Evolutionary conservation across 2,888 invertebrate species (phyloP).

Genomic region (Eupithecia centaureata): DNA sequence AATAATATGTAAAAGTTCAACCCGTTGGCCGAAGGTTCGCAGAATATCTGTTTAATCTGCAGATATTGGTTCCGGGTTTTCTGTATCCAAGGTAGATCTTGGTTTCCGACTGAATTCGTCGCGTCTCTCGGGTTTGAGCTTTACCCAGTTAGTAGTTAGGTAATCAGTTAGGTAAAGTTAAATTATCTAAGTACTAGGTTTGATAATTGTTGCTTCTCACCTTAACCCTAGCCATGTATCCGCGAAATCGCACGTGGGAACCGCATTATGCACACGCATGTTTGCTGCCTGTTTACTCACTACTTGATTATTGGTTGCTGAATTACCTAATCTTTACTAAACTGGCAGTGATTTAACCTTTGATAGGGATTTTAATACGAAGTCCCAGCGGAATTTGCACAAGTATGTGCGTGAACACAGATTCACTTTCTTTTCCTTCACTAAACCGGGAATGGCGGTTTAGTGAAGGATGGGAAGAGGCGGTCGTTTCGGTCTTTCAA

Average conservation of each 20-base stretch:
- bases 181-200: not conserved
- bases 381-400: too few relatives aligned
- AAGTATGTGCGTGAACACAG: too few relatives aligned
- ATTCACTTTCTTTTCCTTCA: too few relatives aligned
- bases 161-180: not conserved
- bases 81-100: too few relatives aligned
- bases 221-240: conserved; percentile 36
- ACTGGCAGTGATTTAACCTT: not conserved
- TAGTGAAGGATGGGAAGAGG: too few relatives aligned
- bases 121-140: not conserved
- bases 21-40: too few relatives aligned
- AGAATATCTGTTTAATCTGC: too few relatives aligned
- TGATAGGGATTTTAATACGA: not conserved
- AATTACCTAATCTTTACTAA: conserved; percentile 1
- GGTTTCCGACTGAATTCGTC: not conserved
- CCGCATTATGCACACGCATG: conserved; percentile 36
- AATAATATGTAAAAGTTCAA: too few relatives aligned
- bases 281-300: conserved; percentile 7
- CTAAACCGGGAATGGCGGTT: too few relatives aligned
- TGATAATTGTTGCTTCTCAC: conserved; percentile 22
- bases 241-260: conserved; percentile 37
- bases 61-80: too few relatives aligned
- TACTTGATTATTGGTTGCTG: conserved; percentile 2
- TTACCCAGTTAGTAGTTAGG: not conserved
- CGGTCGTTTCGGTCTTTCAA: too few relatives aligned